phyloP scores from a whole-genome alignment of 2,888 invertebrate species.

The Cremastinae sp. region DNA sequence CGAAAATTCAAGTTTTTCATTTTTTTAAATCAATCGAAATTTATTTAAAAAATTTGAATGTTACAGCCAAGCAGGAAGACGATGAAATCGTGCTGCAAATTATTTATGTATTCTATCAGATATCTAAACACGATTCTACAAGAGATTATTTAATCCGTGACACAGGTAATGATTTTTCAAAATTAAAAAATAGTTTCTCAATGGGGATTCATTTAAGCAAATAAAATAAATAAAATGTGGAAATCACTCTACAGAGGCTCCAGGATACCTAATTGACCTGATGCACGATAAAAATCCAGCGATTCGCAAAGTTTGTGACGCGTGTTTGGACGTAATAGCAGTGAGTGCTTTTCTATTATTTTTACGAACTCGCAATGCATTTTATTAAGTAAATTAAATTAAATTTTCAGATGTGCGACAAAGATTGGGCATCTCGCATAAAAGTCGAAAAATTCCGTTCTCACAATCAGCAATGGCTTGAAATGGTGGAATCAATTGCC shows the following conservation, averaged over 20 bases:
- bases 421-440: slow-evolving; percentile 96
- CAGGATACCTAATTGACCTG: slow-evolving; percentile 97
- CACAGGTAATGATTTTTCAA: slow-evolving; percentile 84
- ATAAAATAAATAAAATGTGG: neutral
- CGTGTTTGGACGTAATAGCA: slow-evolving; percentile 96
- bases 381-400: neutral
- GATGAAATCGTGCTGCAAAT: slow-evolving; percentile 99
- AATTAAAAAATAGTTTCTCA: slow-evolving; percentile 12
- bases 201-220: neutral
- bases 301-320: slow-evolving; percentile 96
- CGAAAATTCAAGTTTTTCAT: slow-evolving; percentile 39
- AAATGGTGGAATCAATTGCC: slow-evolving; percentile 93
- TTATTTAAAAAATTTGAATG: neutral
- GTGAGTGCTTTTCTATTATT: slow-evolving; percentile 81
- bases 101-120: slow-evolving; percentile 95
- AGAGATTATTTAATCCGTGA: slow-evolving; percentile 92
- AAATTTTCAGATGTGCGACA: slow-evolving; percentile 85
- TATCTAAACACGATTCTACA: slow-evolving; percentile 90
- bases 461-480: slow-evolving; percentile 99
- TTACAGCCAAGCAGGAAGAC: slow-evolving; percentile 93
- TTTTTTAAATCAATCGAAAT: neutral
- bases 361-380: slow-evolving; percentile 20
- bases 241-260: slow-evolving; percentile 86
- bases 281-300: slow-evolving; percentile 98
- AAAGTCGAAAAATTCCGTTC: slow-evolving; percentile 97